phyloP scores from a whole-genome alignment of 2,797 vertebrate species.

The Spondyliosoma cantharus region DNA sequence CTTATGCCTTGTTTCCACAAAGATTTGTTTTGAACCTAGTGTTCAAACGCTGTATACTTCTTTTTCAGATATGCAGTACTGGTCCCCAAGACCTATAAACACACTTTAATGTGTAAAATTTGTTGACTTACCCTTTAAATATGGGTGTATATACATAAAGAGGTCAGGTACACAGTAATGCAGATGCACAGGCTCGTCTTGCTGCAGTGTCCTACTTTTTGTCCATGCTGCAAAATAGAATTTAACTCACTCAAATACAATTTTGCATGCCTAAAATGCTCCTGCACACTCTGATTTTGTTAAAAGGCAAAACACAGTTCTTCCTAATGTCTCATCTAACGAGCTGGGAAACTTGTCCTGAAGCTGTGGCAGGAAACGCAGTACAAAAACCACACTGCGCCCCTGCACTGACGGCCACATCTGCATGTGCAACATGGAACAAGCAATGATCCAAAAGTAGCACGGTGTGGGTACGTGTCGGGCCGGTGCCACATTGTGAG shows the following conservation, averaged over 20 bases:
- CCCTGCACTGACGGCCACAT: constrained; percentile 37
- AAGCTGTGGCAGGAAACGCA: background rate
- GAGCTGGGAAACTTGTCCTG: constrained; percentile 2
- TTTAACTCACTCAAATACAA: background rate
- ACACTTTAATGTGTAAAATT: no score
- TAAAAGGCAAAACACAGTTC: background rate
- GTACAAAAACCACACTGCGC: constrained; percentile 32
- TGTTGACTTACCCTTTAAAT: background rate
- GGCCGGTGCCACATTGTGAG: constrained; percentile 58
- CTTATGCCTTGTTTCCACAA: no score
- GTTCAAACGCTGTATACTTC: no score
- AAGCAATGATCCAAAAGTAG: constrained; percentile 63
- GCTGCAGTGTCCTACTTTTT: constrained; percentile 24
- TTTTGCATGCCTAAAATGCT: background rate
- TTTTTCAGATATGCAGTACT: no score
- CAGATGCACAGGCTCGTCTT: background rate
- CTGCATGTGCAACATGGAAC: constrained; percentile 31
- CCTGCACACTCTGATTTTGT: background rate
- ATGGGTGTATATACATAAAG: constrained; percentile 9
- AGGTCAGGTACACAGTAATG: background rate
- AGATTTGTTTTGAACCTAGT: no score
- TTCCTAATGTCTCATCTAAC: background rate
- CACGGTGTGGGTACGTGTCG: constrained; percentile 31
- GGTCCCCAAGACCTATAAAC: no score
- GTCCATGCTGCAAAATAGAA: background rate